Base-by-base conservation (phyloP, 1,140 invertebrate genomes). In the Adoxophyes honmai region DNA sequence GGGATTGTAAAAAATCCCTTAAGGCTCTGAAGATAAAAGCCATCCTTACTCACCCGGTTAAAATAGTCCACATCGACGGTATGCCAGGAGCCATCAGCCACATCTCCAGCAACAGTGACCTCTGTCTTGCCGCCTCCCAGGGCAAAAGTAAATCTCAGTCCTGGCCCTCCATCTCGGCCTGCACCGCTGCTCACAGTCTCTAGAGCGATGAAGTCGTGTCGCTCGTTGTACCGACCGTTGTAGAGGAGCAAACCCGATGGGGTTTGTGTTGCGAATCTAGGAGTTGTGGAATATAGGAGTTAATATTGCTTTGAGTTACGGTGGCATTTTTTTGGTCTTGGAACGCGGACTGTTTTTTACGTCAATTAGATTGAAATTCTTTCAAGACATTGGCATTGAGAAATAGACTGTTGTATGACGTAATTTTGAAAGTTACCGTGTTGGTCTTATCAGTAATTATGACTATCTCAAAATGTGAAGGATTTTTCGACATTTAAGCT, bases 151-250 rank as follows among this genome's bases (percentile, higher is more conserved):
- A 99, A 98, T 60, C 95, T 92, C 0, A 99, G 84, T 11, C 93
- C 91, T 1, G 93, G 92, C 53, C 94, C 91, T 5, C 74, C 74
- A 9, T 51, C 68, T 0, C 52, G 57, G 44, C 95, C 93, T 0
- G 98, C 90, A 15, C 93, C 91, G 0, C 92, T 92, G 62, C 93
- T 90, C 0, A 98, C 89, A 34, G 95, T 91, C 79, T 99, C 97
- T 35, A 99, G 78, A 0, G 98, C 95, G 13, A 99, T 91, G 74
- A 98, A 99, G 81, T 99, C 98, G 75, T 98, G 97, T 9, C 94
- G 91, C 71, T 98, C 97, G 80, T 99, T 98, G 81, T 98, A 99
- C 0, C 98, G 91, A 0, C 98, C 98, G 82, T 99, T 99, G 89
- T 99, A 99, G 0, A 99, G 89, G 0, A 99, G 78, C 0, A 99